A percentile compares a stretch with the other conserved stretches of the same genome.
Evolutionary conservation across 2,113 vertebrate genomes (phyloP).

Genomic region (Eleginops maclovinus): DNA sequence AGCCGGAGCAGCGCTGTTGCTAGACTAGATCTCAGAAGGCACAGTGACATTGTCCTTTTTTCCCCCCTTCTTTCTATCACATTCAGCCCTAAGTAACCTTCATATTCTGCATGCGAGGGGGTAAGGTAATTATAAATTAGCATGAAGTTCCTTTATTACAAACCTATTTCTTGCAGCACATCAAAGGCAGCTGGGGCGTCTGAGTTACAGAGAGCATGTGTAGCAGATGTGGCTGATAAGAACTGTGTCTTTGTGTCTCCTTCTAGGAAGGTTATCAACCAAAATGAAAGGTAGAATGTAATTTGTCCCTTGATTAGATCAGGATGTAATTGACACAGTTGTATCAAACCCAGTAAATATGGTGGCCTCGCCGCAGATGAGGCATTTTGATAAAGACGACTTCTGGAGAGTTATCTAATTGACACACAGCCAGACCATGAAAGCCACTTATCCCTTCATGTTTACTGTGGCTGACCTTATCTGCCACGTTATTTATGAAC

Average conservation of each 20-base stretch:
- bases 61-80: neutral
- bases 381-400: slow-evolving; percentile 39
- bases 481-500: slow-evolving; percentile 17
- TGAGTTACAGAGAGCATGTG: slow-evolving; percentile 14
- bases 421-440: slow-evolving; percentile 21
- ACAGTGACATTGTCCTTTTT: slow-evolving; percentile 33
- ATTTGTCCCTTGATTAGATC: slow-evolving; percentile 62
- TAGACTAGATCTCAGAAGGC: slow-evolving; percentile 22
- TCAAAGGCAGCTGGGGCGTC: slow-evolving; percentile 44
- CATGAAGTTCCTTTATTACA: slow-evolving; percentile 59
- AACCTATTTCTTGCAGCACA: slow-evolving; percentile 46
- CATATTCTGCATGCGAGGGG: slow-evolving; percentile 28
- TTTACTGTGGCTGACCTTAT: slow-evolving; percentile 24
- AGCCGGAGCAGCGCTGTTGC: slow-evolving; percentile 28
- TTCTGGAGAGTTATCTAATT: slow-evolving; percentile 41
- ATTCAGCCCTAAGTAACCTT: slow-evolving; percentile 41
- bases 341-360: slow-evolving; percentile 42
- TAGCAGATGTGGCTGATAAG: slow-evolving; percentile 51
- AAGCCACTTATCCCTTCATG: slow-evolving; percentile 36
- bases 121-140: slow-evolving; percentile 42
- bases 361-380: slow-evolving; percentile 31
- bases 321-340: slow-evolving; percentile 61
- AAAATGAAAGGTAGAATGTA: slow-evolving; percentile 51
- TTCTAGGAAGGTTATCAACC: slow-evolving; percentile 62
- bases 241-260: slow-evolving; percentile 24